Evolutionary conservation across 2,797 vertebrate genomes (phyloP).

Genomic region (Sebastes itinus): DNA sequence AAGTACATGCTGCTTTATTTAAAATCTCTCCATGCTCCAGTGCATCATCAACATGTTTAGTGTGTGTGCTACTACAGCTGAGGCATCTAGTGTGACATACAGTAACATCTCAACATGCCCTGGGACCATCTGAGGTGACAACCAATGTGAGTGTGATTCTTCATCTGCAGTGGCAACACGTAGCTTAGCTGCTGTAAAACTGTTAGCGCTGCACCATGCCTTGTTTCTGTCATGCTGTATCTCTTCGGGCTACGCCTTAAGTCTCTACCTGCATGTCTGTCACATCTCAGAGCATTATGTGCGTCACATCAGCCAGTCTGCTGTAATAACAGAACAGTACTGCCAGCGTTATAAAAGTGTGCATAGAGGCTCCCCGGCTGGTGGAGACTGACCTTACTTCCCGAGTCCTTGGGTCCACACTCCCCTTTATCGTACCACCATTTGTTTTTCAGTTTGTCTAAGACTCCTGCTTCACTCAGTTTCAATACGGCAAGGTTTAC

Average conservation of each 20-base stretch:
- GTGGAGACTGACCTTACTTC: slow-evolving; percentile 98
- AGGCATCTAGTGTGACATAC: slow-evolving; percentile 37
- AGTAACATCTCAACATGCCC: slow-evolving; percentile 41
- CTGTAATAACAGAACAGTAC: slow-evolving; percentile 68
- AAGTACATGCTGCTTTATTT: slow-evolving; percentile 39
- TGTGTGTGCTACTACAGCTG: slow-evolving; percentile 20
- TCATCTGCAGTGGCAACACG: slow-evolving; percentile 34
- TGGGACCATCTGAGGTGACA: slow-evolving; percentile 26
- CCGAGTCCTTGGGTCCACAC: slow-evolving; percentile 99
- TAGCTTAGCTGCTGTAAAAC: slow-evolving; percentile 37
- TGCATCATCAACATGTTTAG: slow-evolving; percentile 17
- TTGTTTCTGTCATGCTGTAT: slow-evolving; percentile 57
- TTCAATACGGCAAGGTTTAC: slow-evolving; percentile 99
- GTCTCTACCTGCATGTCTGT: slow-evolving; percentile 54
- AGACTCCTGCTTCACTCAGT: slow-evolving; percentile 99
- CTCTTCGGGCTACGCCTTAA: slow-evolving; percentile 52
- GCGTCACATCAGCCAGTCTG: slow-evolving; percentile 51
- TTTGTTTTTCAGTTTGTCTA: slow-evolving; percentile 99
- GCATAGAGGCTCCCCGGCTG: slow-evolving; percentile 86
- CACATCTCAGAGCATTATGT: slow-evolving; percentile 30
- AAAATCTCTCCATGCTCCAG: slow-evolving; percentile 37
- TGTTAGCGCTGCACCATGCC: slow-evolving; percentile 44
- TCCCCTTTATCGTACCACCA: slow-evolving; percentile 99
- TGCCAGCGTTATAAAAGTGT: slow-evolving; percentile 76
- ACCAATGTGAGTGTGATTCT: slow-evolving; percentile 21